These are phyloP conservation scores for Cheumatopsyche charites DNA, from an alignment of 1,140 invertebrate genomes.

Conservation along the genomic window DNA sequence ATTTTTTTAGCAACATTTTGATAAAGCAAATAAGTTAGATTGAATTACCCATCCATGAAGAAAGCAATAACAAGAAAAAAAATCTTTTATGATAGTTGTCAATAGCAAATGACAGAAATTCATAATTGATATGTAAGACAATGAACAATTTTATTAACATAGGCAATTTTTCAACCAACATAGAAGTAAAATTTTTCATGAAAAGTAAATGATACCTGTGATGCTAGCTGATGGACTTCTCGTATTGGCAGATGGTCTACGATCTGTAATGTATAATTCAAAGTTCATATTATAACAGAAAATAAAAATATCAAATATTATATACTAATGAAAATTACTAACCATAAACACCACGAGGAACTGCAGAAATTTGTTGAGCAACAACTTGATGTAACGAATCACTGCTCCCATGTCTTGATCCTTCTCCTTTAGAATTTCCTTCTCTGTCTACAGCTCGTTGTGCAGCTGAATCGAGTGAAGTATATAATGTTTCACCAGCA, in stretches of 20 bases:
- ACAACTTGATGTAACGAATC: slow-evolving; percentile 57
- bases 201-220: too few relatives aligned
- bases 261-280: slow-evolving; percentile 49
- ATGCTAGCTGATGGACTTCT: slow-evolving; percentile 58
- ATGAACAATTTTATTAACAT: too few relatives aligned
- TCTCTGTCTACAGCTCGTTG: slow-evolving; percentile 82
- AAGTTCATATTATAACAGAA: background rate
- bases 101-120: too few relatives aligned
- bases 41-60: slow-evolving; percentile 40
- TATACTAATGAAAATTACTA: slow-evolving; percentile 7
- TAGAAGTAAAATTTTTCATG: too few relatives aligned
- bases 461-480: slow-evolving; percentile 81
- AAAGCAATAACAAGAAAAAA: slow-evolving; percentile 37
- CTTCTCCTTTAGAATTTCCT: slow-evolving; percentile 47
- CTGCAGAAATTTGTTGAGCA: slow-evolving; percentile 30
- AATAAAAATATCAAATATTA: slow-evolving; percentile 1
- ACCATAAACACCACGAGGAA: slow-evolving; percentile 50
- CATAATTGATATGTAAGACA: too few relatives aligned
- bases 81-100: slow-evolving; percentile 4
- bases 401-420: slow-evolving; percentile 51
- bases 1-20: background rate
- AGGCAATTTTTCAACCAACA: too few relatives aligned
- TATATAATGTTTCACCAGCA: slow-evolving; percentile 84
- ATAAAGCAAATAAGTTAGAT: too few relatives aligned
- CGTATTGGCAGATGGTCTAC: slow-evolving; percentile 55